Evolutionary conservation across 2,888 invertebrate species (phyloP), one percentile per base, ranked within the genome.

Genomic region (Cyrtodaria siliqua): DNA sequence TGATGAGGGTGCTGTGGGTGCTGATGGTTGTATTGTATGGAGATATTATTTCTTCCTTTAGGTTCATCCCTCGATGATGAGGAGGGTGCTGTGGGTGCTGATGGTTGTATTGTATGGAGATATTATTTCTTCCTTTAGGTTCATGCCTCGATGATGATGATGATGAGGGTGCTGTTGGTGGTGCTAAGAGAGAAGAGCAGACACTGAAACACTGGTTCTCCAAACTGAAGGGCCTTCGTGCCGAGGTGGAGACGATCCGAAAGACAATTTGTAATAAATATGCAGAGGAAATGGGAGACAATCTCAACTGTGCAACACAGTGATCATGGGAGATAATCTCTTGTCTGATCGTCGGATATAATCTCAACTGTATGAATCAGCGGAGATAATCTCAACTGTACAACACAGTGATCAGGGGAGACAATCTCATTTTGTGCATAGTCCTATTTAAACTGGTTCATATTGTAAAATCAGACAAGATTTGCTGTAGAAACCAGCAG

Each of bases 281-380:
- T 61, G 92, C 92, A 2, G 90, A 91, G 52, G 90, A 92, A 61
- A 88, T 91, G 87, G 91, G 90, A 16, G 88, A 89, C 57, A 91
- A 90, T 53, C 76, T 90, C 4, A 89, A 87, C 68, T 92, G 92
- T 87, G 85, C 87, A 23, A 87, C 87, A 9, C 91, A 91, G 79
- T 91, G 69, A 47, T 2, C 9, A 8, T 24, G 53, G 14, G n/a
- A 12, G n/a, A 18, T 23, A 53, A 53, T 24, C 33, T 33, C 4
- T 12, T n/a, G n/a, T n/a, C n/a, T n/a, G n/a, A n/a, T n/a, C n/a
- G n/a, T n/a, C n/a, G n/a, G n/a, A n/a, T n/a, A n/a, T n/a, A n/a
- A n/a, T n/a, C n/a, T n/a, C n/a, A n/a, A n/a, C n/a, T n/a, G n/a
- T n/a, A n/a, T n/a, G n/a, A n/a, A n/a, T n/a, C n/a, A n/a, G n/a